Percentiles rank a stretch among this genome's conserved stretches.
phyloP scores from a whole-genome alignment of 2,888 invertebrate genomes.

The Patella depressa region DNA sequence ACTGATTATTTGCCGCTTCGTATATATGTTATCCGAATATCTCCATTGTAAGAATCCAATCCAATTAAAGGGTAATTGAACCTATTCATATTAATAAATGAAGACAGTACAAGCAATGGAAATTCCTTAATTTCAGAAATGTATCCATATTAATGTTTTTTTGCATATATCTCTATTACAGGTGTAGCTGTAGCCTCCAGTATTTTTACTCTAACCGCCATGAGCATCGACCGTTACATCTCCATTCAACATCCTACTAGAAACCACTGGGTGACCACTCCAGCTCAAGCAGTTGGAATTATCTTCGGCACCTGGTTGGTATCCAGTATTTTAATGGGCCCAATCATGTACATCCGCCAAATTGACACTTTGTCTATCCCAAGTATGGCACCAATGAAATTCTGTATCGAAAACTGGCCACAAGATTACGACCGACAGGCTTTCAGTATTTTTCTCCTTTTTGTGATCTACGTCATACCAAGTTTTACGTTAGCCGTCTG shows the following conservation, averaged over 20 bases:
- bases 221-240: conserved; percentile 80
- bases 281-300: conserved; percentile 77
- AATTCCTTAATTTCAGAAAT: too few relatives aligned
- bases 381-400: conserved; percentile 60
- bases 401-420: conserved; percentile 80
- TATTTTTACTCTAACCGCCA: conserved; percentile 84
- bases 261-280: conserved; percentile 80
- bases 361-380: conserved; percentile 51
- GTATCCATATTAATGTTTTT: too few relatives aligned
- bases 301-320: conserved; percentile 79
- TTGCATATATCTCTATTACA: conserved; percentile 33
- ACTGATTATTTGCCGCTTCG: too few relatives aligned
- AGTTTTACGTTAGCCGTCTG: conserved; percentile 74
- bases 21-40: too few relatives aligned
- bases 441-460: conserved; percentile 80
- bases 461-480: conserved; percentile 83
- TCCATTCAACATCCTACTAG: conserved; percentile 83
- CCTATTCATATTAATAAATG: too few relatives aligned
- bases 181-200: conserved; percentile 80
- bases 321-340: conserved; percentile 79
- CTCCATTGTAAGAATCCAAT: too few relatives aligned
- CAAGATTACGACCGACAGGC: conserved; percentile 73
- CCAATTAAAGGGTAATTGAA: too few relatives aligned
- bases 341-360: conserved; percentile 75
- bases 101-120: too few relatives aligned